Percentiles rank a stretch among this genome's conserved stretches.
These are phyloP conservation scores for Macquaria australasica DNA, from an alignment of 2,113 vertebrate genomes.

Conservation along the genomic window DNA sequence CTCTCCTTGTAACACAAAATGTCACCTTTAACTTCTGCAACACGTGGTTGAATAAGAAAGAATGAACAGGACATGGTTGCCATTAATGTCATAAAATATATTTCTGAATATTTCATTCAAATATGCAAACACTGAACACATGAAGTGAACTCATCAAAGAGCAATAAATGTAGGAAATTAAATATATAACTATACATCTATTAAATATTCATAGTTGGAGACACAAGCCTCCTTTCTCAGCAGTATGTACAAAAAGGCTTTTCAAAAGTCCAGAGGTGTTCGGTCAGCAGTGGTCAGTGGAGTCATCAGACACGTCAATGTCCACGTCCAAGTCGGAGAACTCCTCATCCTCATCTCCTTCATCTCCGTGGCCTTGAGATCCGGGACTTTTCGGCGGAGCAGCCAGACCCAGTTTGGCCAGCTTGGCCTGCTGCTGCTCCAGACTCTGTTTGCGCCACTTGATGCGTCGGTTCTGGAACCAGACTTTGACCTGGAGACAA, in stretches of 20 bases:
- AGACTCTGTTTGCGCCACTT: conserved; percentile 89
- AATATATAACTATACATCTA: conserved; percentile 86
- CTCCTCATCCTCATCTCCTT: conserved; percentile 79
- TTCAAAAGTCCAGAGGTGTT: conserved; percentile 6
- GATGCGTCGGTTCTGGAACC: conserved; percentile 89
- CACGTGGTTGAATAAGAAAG: not conserved
- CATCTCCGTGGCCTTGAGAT: conserved; percentile 81
- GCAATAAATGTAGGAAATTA: conserved; percentile 75
- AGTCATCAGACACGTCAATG: conserved; percentile 78
- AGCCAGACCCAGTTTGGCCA: conserved; percentile 85
- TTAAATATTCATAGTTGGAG: conserved; percentile 80
- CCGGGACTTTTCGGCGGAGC: conserved; percentile 79
- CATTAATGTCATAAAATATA: conserved; percentile 80
- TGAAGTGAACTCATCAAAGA: conserved; percentile 67
- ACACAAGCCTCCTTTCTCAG: conserved; percentile 41
- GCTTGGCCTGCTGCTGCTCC: conserved; percentile 88
- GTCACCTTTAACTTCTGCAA: not conserved
- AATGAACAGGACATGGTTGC: conserved; percentile 9
- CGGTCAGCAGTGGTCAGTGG: conserved; percentile 67
- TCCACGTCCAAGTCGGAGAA: conserved; percentile 80
- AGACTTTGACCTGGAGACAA: conserved; percentile 85
- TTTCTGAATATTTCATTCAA: conserved; percentile 77
- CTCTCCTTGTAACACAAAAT: not conserved
- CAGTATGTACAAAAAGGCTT: conserved; percentile 56
- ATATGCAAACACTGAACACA: conserved; percentile 66